Evolutionary conservation across 2,888 invertebrate species (phyloP), one percentile per base, ranked within the genome.

Genomic region (Cristatella mucedo): DNA sequence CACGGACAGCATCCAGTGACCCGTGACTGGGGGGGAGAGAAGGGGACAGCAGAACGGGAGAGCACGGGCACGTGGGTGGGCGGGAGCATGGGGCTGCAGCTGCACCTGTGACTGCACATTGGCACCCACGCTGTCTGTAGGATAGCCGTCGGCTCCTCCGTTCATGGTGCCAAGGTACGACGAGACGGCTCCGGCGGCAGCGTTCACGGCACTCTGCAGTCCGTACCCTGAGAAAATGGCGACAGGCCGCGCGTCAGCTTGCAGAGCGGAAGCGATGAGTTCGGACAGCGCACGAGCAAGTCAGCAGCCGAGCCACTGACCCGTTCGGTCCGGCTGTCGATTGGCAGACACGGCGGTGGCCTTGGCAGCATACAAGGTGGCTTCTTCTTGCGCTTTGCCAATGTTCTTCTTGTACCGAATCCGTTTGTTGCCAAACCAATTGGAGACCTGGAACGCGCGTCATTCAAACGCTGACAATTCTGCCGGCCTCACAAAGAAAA

Each of bases 401-500:
- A 97, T 95, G 71, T 95, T 95, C 74, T 97, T 97, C 80, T 97
- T 97, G 74, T 95, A 97, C 58, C 95, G 81, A 72, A 97, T 97
- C 62, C 95, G 79, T 70, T 95, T 95, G 73, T 95, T 95, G 54
- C 95, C 95, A 68, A 95, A 95, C 95, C 95, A 95, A 76, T 95
- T 95, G 53, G 91, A 93, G 48, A 93, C 89, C 82, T 85, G 52
- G 29, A 40, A n/a, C n/a, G n/a, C n/a, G n/a, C n/a, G n/a, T n/a
- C n/a, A n/a, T n/a, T n/a, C 21, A 50, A 46, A 29, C 41, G 34
- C 16, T 36, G 21, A 40, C 24, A 19, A 15, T 39, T 32, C 13
- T 9, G 13, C 9, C 9, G 9, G 9, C 9, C 9, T 11, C 11
- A 13, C 11, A n/a, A 32, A n/a, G 13, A 9, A n/a, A 11, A 15